Base-by-base conservation (phyloP, 2,113 vertebrate species). In the Hippoglossus stenolepis region DNA sequence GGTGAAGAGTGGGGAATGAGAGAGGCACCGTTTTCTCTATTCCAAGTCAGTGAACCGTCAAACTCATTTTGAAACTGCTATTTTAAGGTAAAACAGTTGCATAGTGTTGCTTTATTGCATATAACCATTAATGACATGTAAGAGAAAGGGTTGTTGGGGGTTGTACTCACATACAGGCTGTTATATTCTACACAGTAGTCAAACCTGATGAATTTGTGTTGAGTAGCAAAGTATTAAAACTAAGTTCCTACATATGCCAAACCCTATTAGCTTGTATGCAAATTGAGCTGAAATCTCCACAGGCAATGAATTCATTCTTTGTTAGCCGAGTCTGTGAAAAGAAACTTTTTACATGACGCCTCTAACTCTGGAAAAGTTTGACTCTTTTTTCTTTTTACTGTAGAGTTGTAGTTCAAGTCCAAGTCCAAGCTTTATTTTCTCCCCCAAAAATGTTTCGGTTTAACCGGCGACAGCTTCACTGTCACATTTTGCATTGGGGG, bases 401-500 rank as follows among this genome's bases (percentile, higher is more conserved):
- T 51, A 51, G 9, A 49, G 8, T 65, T 26, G 24, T 23, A 53
- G 35, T 51, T 38, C 18, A 20, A 20, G 49, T n/a, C 49, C 49
- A 53, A 53, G 51, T 20, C 49, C 49, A 54, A 54, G 51, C 2
- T 21, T 78, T 18, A 6, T 65, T 63, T 26, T 57, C 23, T 12
- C n/a, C 54, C 21, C 20, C 69, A 75, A 63, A 54, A 67, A 54
- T 3, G 9, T 54, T 54, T 54, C 2, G 18, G 7, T 54, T n/a
- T 8, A 49, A 49, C 45, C 5, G 5, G 45, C 65, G 72, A 81
- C 69, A 70, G 71, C 75, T 84, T 56, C 70, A 70, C 38, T 66
- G 58, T 70, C 65, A 82, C 64, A 75, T 76, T 87, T 73, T 67
- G 64, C 63, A 77, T 88, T 80, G 38, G 23, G 26, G 76, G 77